phyloP scores from a whole-genome alignment of 2,797 vertebrate genomes.

The Notolabrus celidotus region DNA sequence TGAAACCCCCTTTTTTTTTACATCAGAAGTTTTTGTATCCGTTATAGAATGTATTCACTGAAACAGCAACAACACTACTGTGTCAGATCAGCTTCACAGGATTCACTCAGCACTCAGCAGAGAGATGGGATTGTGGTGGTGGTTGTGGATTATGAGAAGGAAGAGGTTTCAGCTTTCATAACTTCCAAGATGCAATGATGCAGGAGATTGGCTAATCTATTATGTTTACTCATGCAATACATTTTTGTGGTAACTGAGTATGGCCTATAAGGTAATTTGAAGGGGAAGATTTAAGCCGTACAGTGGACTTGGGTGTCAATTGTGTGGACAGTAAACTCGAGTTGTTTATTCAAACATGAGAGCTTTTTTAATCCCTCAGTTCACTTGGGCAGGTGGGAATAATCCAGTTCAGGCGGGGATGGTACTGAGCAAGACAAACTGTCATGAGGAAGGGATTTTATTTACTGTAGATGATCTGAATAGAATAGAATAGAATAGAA shows the following conservation, averaged over 20 bases:
- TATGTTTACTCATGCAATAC: constrained; percentile 36
- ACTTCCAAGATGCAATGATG: constrained; percentile 27
- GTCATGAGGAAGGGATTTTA: too few species aligned
- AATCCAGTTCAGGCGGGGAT: constrained; percentile 18
- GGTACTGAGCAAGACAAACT: neutral
- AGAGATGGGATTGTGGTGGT: too few species aligned
- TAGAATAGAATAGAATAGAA: too few species aligned
- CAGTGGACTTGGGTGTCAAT: neutral
- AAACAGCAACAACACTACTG: neutral
- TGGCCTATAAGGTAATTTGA: constrained; percentile 10
- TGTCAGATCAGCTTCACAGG: constrained; percentile 18
- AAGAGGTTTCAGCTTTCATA: constrained; percentile 30
- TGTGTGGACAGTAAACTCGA: neutral
- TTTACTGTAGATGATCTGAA: too few species aligned
- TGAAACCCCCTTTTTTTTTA: neutral
- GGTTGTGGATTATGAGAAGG: constrained; percentile 24
- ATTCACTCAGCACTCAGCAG: constrained; percentile 10
- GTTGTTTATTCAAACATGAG: constrained; percentile 13
- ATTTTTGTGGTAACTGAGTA: constrained; percentile 12
- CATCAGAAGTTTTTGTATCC: neutral
- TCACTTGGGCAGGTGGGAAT: constrained; percentile 18
- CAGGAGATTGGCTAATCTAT: constrained; percentile 21
- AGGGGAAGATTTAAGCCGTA: constrained; percentile 16
- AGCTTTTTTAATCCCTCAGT: constrained; percentile 1
- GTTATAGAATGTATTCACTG: constrained; percentile 18